These are phyloP conservation scores for Channa argus DNA, from an alignment of 2,113 vertebrate species.

Conservation along the genomic window DNA sequence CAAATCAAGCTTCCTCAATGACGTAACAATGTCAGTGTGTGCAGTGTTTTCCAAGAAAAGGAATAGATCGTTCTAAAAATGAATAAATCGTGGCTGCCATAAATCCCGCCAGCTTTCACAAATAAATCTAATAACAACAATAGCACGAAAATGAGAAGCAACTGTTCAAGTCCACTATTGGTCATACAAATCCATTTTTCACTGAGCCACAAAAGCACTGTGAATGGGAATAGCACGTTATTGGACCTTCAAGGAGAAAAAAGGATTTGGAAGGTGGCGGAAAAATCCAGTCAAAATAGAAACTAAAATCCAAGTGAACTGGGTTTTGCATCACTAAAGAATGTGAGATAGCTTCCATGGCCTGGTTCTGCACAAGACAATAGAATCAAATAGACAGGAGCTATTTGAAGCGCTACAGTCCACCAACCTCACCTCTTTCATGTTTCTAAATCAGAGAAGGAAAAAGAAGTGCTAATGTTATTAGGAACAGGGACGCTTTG, in stretches of 20 bases:
- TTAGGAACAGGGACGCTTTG: constrained; percentile 50
- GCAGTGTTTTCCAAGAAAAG: constrained; percentile 1
- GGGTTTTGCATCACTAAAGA: constrained; percentile 57
- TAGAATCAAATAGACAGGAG: constrained; percentile 49
- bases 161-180: constrained; percentile 40
- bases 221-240: constrained; percentile 29
- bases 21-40: constrained; percentile 14
- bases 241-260: constrained; percentile 24
- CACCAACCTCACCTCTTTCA: constrained; percentile 53
- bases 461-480: constrained; percentile 46
- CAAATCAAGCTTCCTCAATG: constrained; percentile 35
- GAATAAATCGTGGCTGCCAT: background rate
- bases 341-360: constrained; percentile 49
- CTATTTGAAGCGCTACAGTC: constrained; percentile 59
- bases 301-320: constrained; percentile 50
- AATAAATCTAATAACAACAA: constrained; percentile 35
- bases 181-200: constrained; percentile 46
- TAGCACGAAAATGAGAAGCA: constrained; percentile 19
- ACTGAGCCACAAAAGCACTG: constrained; percentile 19
- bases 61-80: background rate
- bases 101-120: constrained; percentile 31
- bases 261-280: constrained; percentile 30
- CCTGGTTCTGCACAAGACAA: constrained; percentile 50
- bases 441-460: constrained; percentile 60
- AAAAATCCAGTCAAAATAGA: constrained; percentile 40